Evolutionary conservation across 2,797 vertebrate species (phyloP), one percentile per base, ranked within the genome.

Genomic region (Borostomias antarcticus): DNA sequence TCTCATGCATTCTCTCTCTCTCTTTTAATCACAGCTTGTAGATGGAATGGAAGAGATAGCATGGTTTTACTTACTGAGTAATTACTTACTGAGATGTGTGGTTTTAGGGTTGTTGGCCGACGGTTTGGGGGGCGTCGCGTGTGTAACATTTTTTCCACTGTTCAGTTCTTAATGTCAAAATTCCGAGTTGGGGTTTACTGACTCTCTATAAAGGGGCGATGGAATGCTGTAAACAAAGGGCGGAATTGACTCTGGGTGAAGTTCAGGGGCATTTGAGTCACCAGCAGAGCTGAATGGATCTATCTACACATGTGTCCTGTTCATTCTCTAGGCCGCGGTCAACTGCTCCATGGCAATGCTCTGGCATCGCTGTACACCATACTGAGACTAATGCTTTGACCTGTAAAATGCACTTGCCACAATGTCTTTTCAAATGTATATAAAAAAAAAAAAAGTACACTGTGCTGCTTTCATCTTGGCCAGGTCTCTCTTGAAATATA

Each of bases 141-240:
- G 9, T 10, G 59, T 32, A 50, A 56, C 40, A 2, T 35, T 68
- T 79, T 80, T 58, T 68, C 61, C 71, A 45, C 68, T 28, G 35
- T 61, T 69, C 40, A 0, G 1, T 67, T 64, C 64, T 65, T 70
- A 76, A 79, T 70, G 45, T 75, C 61, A 71, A 59, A 80, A 76
- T 68, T 48, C 71, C 52, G 52, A 64, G 60, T 60, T 79, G 69
- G 54, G n/a, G 2, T 86, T 85, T 83, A 78, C 86, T 40, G 37
- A 72, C 73, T 79, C 0, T 9, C 77, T 66, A 63, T 83, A 72
- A 81, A 88, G 25, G 17, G 26, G 21, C 8, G 1, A 8, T 69
- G 79, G 78, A 80, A 81, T 78, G 77, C 13, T 5, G 64, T 47
- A 72, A 68, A n/a, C n/a, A 56, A 48, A 62, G 30, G 53, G 52